phyloP scores from a whole-genome alignment of 2,888 invertebrate genomes.

The Polydrusus cervinus region DNA sequence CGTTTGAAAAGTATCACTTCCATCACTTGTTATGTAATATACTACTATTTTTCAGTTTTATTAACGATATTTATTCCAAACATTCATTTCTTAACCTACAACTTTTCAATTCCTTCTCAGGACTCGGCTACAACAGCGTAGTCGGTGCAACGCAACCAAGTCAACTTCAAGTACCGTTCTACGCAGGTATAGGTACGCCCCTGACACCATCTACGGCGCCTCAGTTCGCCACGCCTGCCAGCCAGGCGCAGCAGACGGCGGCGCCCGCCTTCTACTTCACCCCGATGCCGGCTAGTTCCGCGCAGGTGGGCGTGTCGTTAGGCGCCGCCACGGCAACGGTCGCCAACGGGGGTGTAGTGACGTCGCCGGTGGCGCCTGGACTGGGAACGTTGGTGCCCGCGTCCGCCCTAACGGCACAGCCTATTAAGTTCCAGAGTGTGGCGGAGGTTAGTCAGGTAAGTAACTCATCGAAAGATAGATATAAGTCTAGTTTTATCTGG shows the following conservation, averaged over 20 bases:
- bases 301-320: constrained; percentile 60
- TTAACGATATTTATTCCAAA: no score
- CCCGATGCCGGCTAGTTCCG: constrained; percentile 70
- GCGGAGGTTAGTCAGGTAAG: constrained; percentile 75
- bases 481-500: no score
- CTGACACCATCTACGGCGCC: constrained; percentile 34
- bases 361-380: constrained; percentile 49
- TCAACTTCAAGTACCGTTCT: constrained; percentile 51
- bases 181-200: constrained; percentile 43
- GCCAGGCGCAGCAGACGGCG: constrained; percentile 35
- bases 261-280: constrained; percentile 72
- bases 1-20: no score
- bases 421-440: constrained; percentile 70
- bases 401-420: constrained; percentile 57
- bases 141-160: constrained; percentile 30
- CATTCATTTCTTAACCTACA: neutral
- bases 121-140: constrained; percentile 43
- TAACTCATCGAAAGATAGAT: no score
- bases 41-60: no score
- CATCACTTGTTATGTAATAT: no score
- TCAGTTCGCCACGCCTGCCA: constrained; percentile 37
- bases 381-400: constrained; percentile 52
- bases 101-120: constrained; percentile 17
- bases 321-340: constrained; percentile 66
- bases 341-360: constrained; percentile 44